Evolutionary conservation across 2,113 vertebrate genomes (phyloP), one percentile per base, ranked within the genome.

Genomic region (Oncorhynchus kisutch): DNA sequence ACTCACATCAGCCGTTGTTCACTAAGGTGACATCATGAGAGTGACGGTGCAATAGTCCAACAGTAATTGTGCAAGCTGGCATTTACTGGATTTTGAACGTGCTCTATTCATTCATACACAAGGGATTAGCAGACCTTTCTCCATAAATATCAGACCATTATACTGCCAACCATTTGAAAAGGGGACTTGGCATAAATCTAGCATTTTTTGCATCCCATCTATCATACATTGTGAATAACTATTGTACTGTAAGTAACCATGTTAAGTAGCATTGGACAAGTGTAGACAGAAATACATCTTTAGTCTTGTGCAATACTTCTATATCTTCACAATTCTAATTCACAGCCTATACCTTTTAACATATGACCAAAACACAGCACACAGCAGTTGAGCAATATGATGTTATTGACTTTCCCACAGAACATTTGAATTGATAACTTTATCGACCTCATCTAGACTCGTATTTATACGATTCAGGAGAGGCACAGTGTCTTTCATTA

Each of bases 401-500:
- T 54, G 4, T 54, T 18, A 18, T 54, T 54, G 14, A 54, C 16
- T 16, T 54, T 18, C 51, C 51, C 16, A 4, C 51, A 54, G 25
- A 67, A 25, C 14, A 25, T 67, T 29, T 67, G 11, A 60, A 31
- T 72, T 62, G 29, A 39, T n/a, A n/a, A 34, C 29, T 73, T n/a
- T 13, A 1, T 9, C 27, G n/a, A 70, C 59, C 70, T 64, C 75
- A 77, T 78, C 71, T 14, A 71, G 51, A 75, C 87, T 76, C 71
- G 70, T 79, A 70, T 76, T 79, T 51, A 70, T 29, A 62, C 27
- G 24, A 81, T 67, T 75, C 45, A 54, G 68, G 76, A 51, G 73
- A 88, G 74, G 82, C 81, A 75, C 72, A 12, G 70, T 79, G 84
- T 83, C 85, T 84, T 86, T 87, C 83, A 85, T 88, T 78, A 84